phyloP scores from a whole-genome alignment of 35 echinoderm and acorn worm genomes.

The Acanthaster planci region DNA sequence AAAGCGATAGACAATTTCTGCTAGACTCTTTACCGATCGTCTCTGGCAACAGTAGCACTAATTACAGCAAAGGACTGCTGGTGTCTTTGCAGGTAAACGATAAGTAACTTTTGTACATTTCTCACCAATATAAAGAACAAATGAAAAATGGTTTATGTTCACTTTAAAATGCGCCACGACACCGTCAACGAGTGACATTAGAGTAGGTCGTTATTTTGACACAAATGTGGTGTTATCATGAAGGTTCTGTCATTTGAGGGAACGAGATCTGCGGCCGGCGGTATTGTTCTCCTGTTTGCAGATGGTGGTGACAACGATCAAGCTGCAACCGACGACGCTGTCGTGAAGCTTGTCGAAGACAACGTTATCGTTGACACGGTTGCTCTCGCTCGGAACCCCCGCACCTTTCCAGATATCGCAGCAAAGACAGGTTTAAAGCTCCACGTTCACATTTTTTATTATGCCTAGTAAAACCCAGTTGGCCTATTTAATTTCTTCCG shows the following conservation, averaged over 20 bases:
- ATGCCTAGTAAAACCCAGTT: too few species aligned
- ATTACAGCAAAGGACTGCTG: conserved; percentile 42
- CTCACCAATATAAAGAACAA: too few species aligned
- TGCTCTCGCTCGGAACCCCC: conserved; percentile 8
- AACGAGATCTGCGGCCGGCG: not conserved
- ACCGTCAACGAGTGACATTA: too few species aligned
- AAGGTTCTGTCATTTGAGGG: conserved; percentile 13
- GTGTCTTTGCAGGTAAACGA: conserved; percentile 32
- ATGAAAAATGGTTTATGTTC: too few species aligned
- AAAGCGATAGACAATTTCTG: conserved; percentile 32
- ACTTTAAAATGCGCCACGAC: too few species aligned
- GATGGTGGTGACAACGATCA: conserved; percentile 23
- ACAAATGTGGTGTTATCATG: too few species aligned
- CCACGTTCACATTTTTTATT: too few species aligned
- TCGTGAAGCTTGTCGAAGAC: not conserved
- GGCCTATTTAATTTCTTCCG: too few species aligned
- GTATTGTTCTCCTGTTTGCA: conserved; percentile 28
- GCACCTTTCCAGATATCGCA: not conserved
- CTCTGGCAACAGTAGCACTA: conserved; percentile 14
- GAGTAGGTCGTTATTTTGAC: too few species aligned
- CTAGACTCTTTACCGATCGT: conserved; percentile 11
- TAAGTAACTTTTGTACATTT: not conserved
- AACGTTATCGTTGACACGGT: conserved; percentile 40
- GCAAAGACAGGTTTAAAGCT: not conserved
- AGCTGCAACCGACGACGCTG: conserved; percentile 6